phyloP scores from a whole-genome alignment of 2,888 invertebrate species.

The Epirrhoe tristata region DNA sequence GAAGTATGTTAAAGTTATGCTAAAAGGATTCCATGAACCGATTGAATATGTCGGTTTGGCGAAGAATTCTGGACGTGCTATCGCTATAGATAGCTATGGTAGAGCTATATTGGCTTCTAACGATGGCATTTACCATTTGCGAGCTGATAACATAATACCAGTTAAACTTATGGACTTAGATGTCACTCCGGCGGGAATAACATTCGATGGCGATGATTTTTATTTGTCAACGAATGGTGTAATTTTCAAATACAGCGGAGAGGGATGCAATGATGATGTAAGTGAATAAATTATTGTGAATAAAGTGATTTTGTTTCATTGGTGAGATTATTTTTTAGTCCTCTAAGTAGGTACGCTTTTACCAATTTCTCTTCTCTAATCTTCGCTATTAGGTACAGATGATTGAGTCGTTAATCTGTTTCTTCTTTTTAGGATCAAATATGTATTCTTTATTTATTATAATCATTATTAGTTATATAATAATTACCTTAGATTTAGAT shows the following conservation, averaged over 20 bases:
- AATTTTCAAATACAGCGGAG: slow-evolving; percentile 67
- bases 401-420: too few species aligned
- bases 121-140: slow-evolving; percentile 73
- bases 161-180: slow-evolving; percentile 75
- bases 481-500: neutral
- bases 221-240: slow-evolving; percentile 69
- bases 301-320: neutral
- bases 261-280: slow-evolving; percentile 50
- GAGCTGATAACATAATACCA: slow-evolving; percentile 70
- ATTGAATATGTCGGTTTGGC: slow-evolving; percentile 75
- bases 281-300: slow-evolving; percentile 5
- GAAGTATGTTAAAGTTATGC: slow-evolving; percentile 74
- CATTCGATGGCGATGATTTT: slow-evolving; percentile 60
- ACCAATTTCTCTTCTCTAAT: too few species aligned
- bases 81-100: slow-evolving; percentile 58
- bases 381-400: too few species aligned
- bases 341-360: too few species aligned
- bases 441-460: neutral
- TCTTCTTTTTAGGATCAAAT: neutral
- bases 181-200: slow-evolving; percentile 69
- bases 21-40: slow-evolving; percentile 75
- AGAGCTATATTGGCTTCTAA: slow-evolving; percentile 71
- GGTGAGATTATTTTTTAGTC: neutral
- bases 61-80: slow-evolving; percentile 72
- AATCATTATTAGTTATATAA: neutral